Conservation (phyloP, 2,888 invertebrate genomes). For the Leptogaster cylindrica region DNA sequence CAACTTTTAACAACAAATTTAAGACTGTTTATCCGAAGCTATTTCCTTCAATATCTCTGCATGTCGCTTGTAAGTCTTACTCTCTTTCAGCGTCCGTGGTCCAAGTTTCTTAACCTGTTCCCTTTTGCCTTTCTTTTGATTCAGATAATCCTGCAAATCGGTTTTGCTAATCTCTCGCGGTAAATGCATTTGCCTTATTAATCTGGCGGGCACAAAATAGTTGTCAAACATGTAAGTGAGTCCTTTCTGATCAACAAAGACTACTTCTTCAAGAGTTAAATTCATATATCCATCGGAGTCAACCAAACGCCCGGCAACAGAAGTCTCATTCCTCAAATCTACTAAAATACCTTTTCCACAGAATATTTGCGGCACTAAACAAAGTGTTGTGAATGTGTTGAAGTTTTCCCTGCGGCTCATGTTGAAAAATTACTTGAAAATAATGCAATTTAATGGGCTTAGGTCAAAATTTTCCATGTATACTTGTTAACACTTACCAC, state of each 20-base stretch:
- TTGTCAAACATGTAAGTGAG: constrained; percentile 57
- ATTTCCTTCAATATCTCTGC: too few species aligned
- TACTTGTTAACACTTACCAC: too few species aligned
- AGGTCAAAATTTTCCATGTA: too few species aligned
- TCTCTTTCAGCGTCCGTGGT: too few species aligned
- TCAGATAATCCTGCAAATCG: too few species aligned
- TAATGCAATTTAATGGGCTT: too few species aligned
- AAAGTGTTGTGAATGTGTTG: constrained; percentile 55
- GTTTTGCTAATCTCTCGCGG: too few species aligned
- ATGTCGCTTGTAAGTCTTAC: too few species aligned
- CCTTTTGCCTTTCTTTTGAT: too few species aligned
- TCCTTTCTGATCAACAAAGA: constrained; percentile 58
- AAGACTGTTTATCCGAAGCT: too few species aligned
- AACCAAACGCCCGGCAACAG: constrained; percentile 57
- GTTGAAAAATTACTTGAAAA: too few species aligned
- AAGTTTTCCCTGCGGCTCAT: constrained; percentile 53
- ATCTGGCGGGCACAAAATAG: constrained; percentile 56
- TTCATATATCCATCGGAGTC: constrained; percentile 59
- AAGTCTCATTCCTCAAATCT: constrained; percentile 58
- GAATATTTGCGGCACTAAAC: constrained; percentile 55
- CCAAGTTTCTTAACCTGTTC: too few species aligned
- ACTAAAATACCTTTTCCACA: constrained; percentile 56
- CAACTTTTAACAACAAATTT: background rate
- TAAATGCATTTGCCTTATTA: constrained; percentile 57
- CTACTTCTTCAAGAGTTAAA: constrained; percentile 54